Percentiles rank a stretch among this genome's conserved stretches.
Conservation (phyloP, 2,888 invertebrate species). For the Endotricha flammealis region DNA sequence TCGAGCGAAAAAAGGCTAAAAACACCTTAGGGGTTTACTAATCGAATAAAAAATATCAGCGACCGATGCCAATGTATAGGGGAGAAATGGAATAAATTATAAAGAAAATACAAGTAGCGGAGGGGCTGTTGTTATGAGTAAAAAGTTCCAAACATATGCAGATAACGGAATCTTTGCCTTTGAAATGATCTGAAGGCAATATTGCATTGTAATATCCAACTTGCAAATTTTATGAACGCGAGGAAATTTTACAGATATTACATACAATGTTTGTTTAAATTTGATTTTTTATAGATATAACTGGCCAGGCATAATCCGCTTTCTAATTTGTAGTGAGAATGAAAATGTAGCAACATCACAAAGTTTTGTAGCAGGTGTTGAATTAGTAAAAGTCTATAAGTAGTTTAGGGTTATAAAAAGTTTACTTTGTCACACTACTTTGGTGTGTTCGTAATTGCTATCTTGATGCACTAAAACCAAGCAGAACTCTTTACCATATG, state of each 20-base stretch:
- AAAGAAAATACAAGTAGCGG: slow-evolving; percentile 75
- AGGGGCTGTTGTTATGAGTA: slow-evolving; percentile 68
- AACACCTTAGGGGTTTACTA: slow-evolving; percentile 80
- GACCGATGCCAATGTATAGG: slow-evolving; percentile 76
- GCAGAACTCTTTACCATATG: too few relatives aligned
- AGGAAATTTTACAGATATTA: not conserved
- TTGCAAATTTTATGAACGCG: slow-evolving; percentile 2
- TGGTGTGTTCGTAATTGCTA: too few relatives aligned
- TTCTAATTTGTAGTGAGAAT: too few relatives aligned
- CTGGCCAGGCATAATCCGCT: too few relatives aligned
- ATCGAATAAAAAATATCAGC: slow-evolving; percentile 81
- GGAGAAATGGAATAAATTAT: slow-evolving; percentile 77
- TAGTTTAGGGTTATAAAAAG: too few relatives aligned
- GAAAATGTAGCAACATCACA: too few relatives aligned
- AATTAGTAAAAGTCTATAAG: too few relatives aligned
- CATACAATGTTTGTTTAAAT: slow-evolving; percentile 9
- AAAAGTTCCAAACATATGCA: slow-evolving; percentile 67
- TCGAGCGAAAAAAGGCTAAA: slow-evolving; percentile 80
- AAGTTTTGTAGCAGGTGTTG: too few relatives aligned
- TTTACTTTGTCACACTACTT: too few relatives aligned
- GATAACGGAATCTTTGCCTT: slow-evolving; percentile 55
- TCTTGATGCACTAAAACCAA: too few relatives aligned
- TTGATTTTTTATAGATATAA: too few relatives aligned
- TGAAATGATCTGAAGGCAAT: slow-evolving; percentile 48
- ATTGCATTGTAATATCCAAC: slow-evolving; percentile 33